phyloP scores from a whole-genome alignment of 2,888 invertebrate genomes.

The Lasioglossum pauxillum region DNA sequence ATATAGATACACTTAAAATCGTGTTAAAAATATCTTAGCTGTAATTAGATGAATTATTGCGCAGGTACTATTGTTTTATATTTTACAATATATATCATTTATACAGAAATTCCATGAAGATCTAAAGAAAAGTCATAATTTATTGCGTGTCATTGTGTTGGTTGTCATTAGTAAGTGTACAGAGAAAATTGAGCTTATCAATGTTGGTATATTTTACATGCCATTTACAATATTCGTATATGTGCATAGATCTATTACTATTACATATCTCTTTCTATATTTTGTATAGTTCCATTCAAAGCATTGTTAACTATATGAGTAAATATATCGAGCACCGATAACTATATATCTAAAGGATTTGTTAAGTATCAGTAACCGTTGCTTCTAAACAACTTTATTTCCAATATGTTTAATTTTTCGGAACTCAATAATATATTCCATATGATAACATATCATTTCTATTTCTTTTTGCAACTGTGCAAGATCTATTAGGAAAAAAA shows the following conservation, averaged over 20 bases:
- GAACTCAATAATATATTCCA: constrained; percentile 1
- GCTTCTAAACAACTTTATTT: constrained; percentile 27
- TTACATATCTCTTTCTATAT: constrained; percentile 13
- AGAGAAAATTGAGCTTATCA: neutral
- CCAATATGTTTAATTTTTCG: constrained; percentile 16
- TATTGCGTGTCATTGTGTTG: constrained; percentile 13
- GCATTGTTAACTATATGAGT: constrained; percentile 20
- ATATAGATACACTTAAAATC: constrained; percentile 50
- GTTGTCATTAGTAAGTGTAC: constrained; percentile 19
- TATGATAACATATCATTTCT: neutral
- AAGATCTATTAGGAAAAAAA: constrained; percentile 25
- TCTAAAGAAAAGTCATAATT: constrained; percentile 4
- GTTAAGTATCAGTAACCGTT: constrained; percentile 29
- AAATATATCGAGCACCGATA: constrained; percentile 46
- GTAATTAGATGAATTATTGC: constrained; percentile 42
- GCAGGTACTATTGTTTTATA: constrained; percentile 59
- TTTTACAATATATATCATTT: constrained; percentile 35
- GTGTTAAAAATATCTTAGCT: constrained; percentile 58
- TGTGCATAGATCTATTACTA: constrained; percentile 10
- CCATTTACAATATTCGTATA: constrained; percentile 25
- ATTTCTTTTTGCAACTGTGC: neutral
- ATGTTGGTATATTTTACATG: constrained; percentile 24
- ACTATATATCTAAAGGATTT: constrained; percentile 27
- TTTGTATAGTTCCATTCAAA: constrained; percentile 25
- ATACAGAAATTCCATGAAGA: constrained; percentile 34